Conservation (phyloP, 2,797 vertebrate genomes). For the Bufotes viridis region DNA sequence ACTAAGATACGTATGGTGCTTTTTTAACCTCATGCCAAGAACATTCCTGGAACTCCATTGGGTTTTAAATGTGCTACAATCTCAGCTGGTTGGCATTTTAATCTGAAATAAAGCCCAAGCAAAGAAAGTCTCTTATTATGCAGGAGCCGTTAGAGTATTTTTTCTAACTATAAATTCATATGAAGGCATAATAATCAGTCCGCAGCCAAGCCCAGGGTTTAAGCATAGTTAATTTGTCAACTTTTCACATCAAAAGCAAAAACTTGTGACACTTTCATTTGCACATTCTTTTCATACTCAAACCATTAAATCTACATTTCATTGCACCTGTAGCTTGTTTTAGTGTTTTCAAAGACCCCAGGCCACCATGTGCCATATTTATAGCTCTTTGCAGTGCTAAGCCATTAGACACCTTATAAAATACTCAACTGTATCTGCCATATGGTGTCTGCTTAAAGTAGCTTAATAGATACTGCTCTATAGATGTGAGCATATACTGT, state of each 20-base stretch:
- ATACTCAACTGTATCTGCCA: constrained; percentile 44
- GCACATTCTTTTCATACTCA: constrained; percentile 57
- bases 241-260: constrained; percentile 62
- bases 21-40: constrained; percentile 68
- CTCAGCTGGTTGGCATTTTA: constrained; percentile 74
- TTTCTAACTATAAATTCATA: constrained; percentile 65
- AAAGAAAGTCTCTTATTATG: constrained; percentile 70
- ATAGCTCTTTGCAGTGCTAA: constrained; percentile 47
- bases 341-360: constrained; percentile 44
- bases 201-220: constrained; percentile 41
- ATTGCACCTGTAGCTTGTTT: constrained; percentile 52
- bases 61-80: constrained; percentile 73
- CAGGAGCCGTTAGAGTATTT: constrained; percentile 70
- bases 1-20: constrained; percentile 69
- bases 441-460: constrained; percentile 36
- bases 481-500: not conserved
- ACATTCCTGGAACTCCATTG: constrained; percentile 74
- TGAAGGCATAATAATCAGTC: constrained; percentile 59
- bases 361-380: constrained; percentile 56
- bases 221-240: constrained; percentile 50
- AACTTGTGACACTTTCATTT: constrained; percentile 49
- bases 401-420: constrained; percentile 57
- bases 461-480: not conserved
- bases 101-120: constrained; percentile 71
- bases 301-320: constrained; percentile 52